These are phyloP conservation scores for Sycophila texana DNA, from an alignment of 2,888 invertebrate genomes.

Conservation along the genomic window DNA sequence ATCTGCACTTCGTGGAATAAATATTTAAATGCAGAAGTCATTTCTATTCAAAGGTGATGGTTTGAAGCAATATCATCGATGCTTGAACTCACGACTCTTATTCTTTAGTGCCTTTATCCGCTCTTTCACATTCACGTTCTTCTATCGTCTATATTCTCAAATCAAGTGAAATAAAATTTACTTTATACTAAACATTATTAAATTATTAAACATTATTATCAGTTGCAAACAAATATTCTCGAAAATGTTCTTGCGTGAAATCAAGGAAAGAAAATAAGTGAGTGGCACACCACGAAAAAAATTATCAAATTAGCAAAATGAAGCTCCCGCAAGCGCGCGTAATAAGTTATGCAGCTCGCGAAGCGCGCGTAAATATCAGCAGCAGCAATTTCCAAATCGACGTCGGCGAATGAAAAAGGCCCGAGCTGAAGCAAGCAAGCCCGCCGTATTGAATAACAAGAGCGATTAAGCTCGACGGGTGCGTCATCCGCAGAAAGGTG, in stretches of 20 bases:
- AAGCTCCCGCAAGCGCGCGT: too few species aligned
- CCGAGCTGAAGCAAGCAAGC: slow-evolving; percentile 16
- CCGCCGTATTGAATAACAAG: slow-evolving; percentile 60
- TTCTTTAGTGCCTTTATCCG: slow-evolving; percentile 42
- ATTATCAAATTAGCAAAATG: too few species aligned
- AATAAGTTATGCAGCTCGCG: too few species aligned
- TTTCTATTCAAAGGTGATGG: slow-evolving; percentile 64
- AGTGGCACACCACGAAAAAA: too few species aligned
- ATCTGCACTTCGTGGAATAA: slow-evolving; percentile 71
- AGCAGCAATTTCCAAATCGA: slow-evolving; percentile 31
- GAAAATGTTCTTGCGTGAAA: too few species aligned
- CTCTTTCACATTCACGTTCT: background rate
- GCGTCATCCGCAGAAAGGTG: slow-evolving; percentile 31
- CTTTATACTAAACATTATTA: too few species aligned
- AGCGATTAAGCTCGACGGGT: slow-evolving; percentile 38
- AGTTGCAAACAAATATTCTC: background rate
- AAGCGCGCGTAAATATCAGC: background rate
- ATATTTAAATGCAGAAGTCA: slow-evolving; percentile 70
- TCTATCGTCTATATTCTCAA: background rate
- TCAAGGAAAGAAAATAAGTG: too few species aligned
- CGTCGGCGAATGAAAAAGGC: slow-evolving; percentile 9
- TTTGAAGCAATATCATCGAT: slow-evolving; percentile 50
- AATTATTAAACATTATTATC: too few species aligned
- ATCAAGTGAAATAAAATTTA: background rate
- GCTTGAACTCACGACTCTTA: slow-evolving; percentile 60